Base-by-base conservation (phyloP, 2,888 invertebrate species). In the Scaptodrosophila latifasciaeformis region DNA sequence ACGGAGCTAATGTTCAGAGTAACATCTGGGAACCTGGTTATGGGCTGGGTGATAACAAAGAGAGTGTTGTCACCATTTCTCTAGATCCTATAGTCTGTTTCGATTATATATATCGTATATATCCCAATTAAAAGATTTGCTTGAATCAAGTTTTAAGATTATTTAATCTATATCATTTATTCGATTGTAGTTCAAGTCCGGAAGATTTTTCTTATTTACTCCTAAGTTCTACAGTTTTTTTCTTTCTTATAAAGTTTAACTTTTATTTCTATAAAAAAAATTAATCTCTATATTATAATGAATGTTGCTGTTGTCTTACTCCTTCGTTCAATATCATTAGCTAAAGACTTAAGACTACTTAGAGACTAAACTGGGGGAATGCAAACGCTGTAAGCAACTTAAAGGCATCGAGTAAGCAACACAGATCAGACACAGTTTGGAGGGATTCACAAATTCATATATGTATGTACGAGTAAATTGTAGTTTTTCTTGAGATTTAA, bases 401-500 rank as follows among this genome's bases (percentile, higher is more conserved):
- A 52, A 54, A 43, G 70, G 72, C 74, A 65, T 67, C 49, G 61
- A 67, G 61, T 64, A 55, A 44, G 54, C 59, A 76, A 76, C 64
- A 76, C 74, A 72, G 67, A 67, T 76, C 66, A 72, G 70, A 69
- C 67, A 53, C 54, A 54, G 34, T 71, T 51, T 78, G 75, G 75
- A 76, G 76, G 75, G 81, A 81, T 62, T 78, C 74, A 60, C 61
- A 51, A 34, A 49, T 56, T 67, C 59, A 58, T 75, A n/a, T n/a
- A n/a, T n/a, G n/a, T n/a, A n/a, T n/a, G n/a, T n/a, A n/a, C n/a
- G n/a, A n/a, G n/a, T n/a, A n/a, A n/a, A n/a, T n/a, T n/a, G n/a
- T n/a, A n/a, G n/a, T n/a, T n/a, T n/a, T n/a, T n/a, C n/a, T n/a
- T 79, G 72, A 72, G 72, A 79, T 72, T 79, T 48, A 42, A 12